Conservation (phyloP, 1,140 invertebrate species). For the Aphis craccivora region DNA sequence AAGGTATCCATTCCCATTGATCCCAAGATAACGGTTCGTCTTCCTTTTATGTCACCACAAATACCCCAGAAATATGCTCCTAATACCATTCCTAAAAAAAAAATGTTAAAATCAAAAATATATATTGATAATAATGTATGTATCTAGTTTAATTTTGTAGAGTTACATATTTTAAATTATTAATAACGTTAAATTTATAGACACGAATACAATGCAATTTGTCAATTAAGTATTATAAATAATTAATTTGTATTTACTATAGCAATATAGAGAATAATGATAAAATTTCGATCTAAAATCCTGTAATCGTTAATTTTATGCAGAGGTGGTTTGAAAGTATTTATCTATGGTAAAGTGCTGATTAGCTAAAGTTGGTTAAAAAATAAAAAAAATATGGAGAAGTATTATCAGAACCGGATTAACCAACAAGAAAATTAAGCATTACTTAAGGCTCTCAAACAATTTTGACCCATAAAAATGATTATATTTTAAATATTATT, state of each 20-base stretch:
- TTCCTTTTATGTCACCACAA: slow-evolving; percentile 37
- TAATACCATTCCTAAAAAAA: slow-evolving; percentile 32
- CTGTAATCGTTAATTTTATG: too few relatives aligned
- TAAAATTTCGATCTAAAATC: too few relatives aligned
- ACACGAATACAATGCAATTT: background rate
- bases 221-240: background rate
- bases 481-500: too few relatives aligned
- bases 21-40: slow-evolving; percentile 17
- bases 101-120: background rate
- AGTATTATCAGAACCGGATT: too few relatives aligned
- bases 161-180: background rate
- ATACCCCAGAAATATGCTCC: slow-evolving; percentile 52
- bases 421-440: too few relatives aligned
- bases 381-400: too few relatives aligned
- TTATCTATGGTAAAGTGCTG: background rate
- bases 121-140: background rate
- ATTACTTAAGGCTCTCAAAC: too few relatives aligned
- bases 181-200: background rate
- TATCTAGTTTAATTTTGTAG: background rate
- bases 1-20: slow-evolving; percentile 42
- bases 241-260: too few relatives aligned
- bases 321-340: background rate
- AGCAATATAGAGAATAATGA: too few relatives aligned
- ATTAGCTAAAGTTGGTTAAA: too few relatives aligned
- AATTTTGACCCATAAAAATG: too few relatives aligned